phyloP scores from a whole-genome alignment of 2,113 vertebrate genomes.

The Thunnus maccoyii region DNA sequence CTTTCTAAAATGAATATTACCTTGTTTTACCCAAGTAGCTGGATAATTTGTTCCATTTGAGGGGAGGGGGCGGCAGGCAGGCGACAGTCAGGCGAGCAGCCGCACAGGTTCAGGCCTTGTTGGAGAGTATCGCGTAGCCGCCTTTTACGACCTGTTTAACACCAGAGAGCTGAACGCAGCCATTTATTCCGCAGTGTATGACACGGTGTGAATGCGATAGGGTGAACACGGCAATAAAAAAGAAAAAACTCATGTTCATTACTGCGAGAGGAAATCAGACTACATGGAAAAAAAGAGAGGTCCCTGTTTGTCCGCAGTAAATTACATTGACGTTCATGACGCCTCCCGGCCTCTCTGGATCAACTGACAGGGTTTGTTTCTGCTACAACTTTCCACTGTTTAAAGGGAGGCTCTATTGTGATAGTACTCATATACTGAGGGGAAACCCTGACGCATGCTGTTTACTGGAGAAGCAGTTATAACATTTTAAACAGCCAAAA shows the following conservation, averaged over 20 bases:
- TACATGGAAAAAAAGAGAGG: constrained; percentile 74
- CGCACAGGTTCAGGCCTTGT: constrained; percentile 74
- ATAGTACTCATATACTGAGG: constrained; percentile 47
- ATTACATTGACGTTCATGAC: constrained; percentile 55
- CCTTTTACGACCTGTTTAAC: constrained; percentile 84
- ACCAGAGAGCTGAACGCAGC: constrained; percentile 73
- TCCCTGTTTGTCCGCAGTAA: constrained; percentile 67
- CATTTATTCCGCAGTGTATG: constrained; percentile 65
- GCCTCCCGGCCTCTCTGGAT: constrained; percentile 48
- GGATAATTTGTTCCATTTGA: constrained; percentile 80
- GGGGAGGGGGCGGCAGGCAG: constrained; percentile 36
- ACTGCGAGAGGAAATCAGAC: constrained; percentile 65
- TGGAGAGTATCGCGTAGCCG: constrained; percentile 76
- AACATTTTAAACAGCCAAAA: constrained; percentile 39
- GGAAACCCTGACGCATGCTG: constrained; percentile 55
- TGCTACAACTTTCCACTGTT: constrained; percentile 62
- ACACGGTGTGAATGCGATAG: constrained; percentile 68
- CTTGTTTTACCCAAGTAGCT: constrained; percentile 64
- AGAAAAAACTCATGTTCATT: constrained; percentile 54
- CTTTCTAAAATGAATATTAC: constrained; percentile 69
- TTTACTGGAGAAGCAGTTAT: constrained; percentile 44
- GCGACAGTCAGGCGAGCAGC: constrained; percentile 74
- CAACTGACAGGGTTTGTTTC: constrained; percentile 58
- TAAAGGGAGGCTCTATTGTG: constrained; percentile 53
- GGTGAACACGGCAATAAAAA: constrained; percentile 66